Evolutionary conservation across 2,888 invertebrate genomes (phyloP), one percentile per base, ranked within the genome.

Genomic region (Eupithecia abbreviata): DNA sequence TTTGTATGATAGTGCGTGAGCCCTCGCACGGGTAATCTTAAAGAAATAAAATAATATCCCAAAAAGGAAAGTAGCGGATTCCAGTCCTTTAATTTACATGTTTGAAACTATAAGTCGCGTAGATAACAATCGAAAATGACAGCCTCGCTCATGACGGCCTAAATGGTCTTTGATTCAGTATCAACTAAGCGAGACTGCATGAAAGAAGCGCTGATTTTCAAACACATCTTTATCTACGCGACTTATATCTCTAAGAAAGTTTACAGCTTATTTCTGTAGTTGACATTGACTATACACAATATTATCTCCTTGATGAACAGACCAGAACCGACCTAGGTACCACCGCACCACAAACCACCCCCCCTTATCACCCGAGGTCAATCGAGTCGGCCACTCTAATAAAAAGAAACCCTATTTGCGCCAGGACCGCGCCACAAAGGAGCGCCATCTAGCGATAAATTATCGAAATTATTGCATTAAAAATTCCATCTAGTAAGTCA

Each of bases 381-480:
- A 91, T 91, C 89, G 85, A 87, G 89, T 84, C 89, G 86, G 85
- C 90, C 90, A 88, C 88, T 89, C 91, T 89, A 91, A 90, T 91
- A 92, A 92, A 93, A 93, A 92, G 91, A 91, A 92, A 93, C 91
- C 91, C 92, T 92, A 92, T 93, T 93, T 92, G 88, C 86, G 87
- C 81, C 86, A 85, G 85, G 79, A 77, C 86, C 85, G 86, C 85
- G 80, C 88, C 91, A 93, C 94, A 94, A 94, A 94, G 93, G 89
- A 91, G 90, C 90, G 91, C 91, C 91, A 93, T 93, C 93, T 93
- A 93, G 94, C 93, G 92, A 95, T 94, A 95, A 95, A 95, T 95
- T 95, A 95, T 96, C 95, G 96, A 95, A 96, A 96, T 96, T 96
- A 96, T 96, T 96, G 96, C 96, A 96, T 96, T 96, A 96, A 96